Evolutionary conservation across 2,113 vertebrate species (phyloP), one percentile per base, ranked within the genome.

Genomic region (Tupaia tana): DNA sequence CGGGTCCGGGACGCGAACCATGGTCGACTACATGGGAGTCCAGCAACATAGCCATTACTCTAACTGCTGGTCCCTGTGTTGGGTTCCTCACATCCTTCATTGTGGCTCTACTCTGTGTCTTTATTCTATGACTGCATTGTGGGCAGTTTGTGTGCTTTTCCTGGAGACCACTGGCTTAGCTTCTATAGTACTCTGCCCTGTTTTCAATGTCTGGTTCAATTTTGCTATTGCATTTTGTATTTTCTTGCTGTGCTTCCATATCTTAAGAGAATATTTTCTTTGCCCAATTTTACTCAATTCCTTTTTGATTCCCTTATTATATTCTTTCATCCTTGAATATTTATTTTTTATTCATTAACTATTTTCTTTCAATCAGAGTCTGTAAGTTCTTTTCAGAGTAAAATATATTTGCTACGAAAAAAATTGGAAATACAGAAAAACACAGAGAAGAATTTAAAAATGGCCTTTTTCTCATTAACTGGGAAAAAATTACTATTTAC

Each of bases 281-380:
- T 82, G 2, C 13, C 27, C 29, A 24, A 1, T 29, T 6, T 81
- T 83, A 52, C 31, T 69, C 4, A 25, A 9, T 83, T 64, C 5
- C 11, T 31, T 77, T 80, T 77, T 54, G 43, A 15, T 81, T 70
- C 27, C 10, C 43, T 14, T 15, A 18, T 54, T 63, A 27, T 63
- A 74, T 71, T 31, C 61, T 92, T 81, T 69, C 66, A 27, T 20
- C 34, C 74, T 73, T 29, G 15, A 52, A 31, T 56, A 81, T 66
- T 82, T 77, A 85, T 43, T 94, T 82, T 67, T 56, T 90, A 80
- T 79, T 82, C 20, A 59, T 66, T 34, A 94, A 71, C 63, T 67
- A 19, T 78, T 91, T 88, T 87, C 58, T 83, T 93, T 89, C 15
- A 77, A 1, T 67, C 2, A 77, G 19, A 82, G 64, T 78, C 69